Evolutionary conservation across 1,140 invertebrate genomes (phyloP), one percentile per base, ranked within the genome.

Genomic region (Maniola jurtina): DNA sequence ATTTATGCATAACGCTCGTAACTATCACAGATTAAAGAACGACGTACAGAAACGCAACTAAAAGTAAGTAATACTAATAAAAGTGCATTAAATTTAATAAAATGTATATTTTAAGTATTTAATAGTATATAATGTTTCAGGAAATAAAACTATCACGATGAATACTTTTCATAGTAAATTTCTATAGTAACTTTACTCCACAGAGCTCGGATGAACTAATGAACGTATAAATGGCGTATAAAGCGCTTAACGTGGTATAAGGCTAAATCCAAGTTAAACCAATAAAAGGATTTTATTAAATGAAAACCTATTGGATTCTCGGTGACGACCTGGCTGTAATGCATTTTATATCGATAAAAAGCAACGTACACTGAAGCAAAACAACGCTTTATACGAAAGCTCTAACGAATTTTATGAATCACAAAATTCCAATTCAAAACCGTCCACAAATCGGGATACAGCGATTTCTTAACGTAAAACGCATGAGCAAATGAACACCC

Each of bases 261-360:
- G 81, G 75, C 73, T 83, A 86, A 89, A 87, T 86, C 86, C 83
- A 66, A 83, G 76, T 82, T 89, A 89, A 89, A 87, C 87, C 87
- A 88, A 89, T 88, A 88, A 89, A 88, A 86, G 83, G 87, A 81
- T 87, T 89, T 83, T 83, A 86, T 86, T 87, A 84, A 86, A 88
- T 85, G 84, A 87, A 88, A 87, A 86, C 83, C 87, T 88, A 89
- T 87, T 81, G 85, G 83, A 87, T 87, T 80, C 77, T 79, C 66
- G 76, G 68, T 77, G 77, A 73, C 76, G 73, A 72, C 79, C 72
- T 73, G 77, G 56, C 74, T 71, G 42, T 68, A 65, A 68, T 87
- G 84, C 79, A 81, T 81, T 86, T 84, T 81, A 72, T 78, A 67
- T 63, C 66, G 52, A 33, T 69, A 54, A 72, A 58, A 75, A 16